Evolutionary conservation across 2,113 vertebrate species (phyloP).

Genomic region (Naja naja): DNA sequence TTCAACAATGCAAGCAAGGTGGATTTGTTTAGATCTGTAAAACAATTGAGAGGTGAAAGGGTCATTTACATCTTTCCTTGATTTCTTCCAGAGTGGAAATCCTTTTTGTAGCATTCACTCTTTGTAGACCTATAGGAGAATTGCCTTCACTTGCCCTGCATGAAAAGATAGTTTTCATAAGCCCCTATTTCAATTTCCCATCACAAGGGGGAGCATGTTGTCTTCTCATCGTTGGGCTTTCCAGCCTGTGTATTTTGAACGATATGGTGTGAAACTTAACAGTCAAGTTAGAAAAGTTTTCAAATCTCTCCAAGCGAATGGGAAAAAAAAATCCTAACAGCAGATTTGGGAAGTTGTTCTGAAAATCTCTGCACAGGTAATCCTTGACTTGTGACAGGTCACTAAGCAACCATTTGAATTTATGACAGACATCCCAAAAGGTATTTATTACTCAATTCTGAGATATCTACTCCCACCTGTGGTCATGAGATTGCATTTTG

Average conservation of each 20-base stretch:
- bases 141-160: not conserved
- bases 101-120: not conserved
- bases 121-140: not conserved
- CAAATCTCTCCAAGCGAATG: not conserved
- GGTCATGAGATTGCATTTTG: not conserved
- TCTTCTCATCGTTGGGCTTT: not conserved
- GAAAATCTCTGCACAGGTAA: not conserved
- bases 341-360: not conserved
- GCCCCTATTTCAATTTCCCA: not conserved
- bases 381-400: not conserved
- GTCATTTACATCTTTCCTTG: not conserved
- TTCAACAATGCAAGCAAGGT: not conserved
- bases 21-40: not conserved
- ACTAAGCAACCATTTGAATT: not conserved
- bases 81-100: no score
- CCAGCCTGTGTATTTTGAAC: not conserved
- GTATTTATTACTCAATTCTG: not conserved
- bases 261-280: not conserved
- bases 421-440: not conserved
- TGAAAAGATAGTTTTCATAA: not conserved
- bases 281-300: not conserved
- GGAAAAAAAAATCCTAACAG: not conserved
- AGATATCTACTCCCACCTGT: not conserved
- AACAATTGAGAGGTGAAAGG: not conserved
- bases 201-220: constrained; percentile 60